Percentiles rank a stretch among this genome's conserved stretches.
Conservation (phyloP, 2,888 invertebrate species). For the Tachystola acroxantha region DNA sequence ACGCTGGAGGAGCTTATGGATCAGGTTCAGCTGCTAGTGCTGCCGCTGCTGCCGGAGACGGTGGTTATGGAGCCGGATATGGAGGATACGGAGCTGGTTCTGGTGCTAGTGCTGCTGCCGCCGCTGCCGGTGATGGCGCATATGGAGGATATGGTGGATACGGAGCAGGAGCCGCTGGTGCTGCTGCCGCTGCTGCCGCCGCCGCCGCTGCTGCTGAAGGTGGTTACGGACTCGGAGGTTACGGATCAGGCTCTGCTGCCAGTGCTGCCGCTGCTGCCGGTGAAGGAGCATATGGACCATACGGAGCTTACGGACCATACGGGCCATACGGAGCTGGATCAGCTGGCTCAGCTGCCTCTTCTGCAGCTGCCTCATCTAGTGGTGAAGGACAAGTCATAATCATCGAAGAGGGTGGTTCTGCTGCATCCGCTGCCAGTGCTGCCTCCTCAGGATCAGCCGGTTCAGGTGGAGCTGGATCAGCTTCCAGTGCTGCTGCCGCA, state of each 20-base stretch:
- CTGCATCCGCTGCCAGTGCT: constrained; percentile 8
- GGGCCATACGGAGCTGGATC: constrained; percentile 5
- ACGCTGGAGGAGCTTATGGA: constrained; percentile 2
- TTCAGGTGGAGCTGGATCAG: constrained; percentile 1
- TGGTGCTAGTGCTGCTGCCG: constrained; percentile 8
- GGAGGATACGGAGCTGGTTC: constrained; percentile 8
- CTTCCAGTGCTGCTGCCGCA: constrained; percentile 1
- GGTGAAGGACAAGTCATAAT: constrained; percentile 10
- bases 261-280: background rate
- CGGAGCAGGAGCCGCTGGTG: background rate
- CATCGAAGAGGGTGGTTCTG: constrained; percentile 11
- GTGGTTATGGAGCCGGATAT: background rate
- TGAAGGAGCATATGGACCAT: background rate
- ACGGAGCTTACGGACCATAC: constrained; percentile 2
- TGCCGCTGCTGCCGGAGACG: background rate
- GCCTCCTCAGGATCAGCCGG: constrained; percentile 5
- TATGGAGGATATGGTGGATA: constrained; percentile 2
- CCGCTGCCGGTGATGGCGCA: constrained; percentile 10
- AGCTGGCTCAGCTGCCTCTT: constrained; percentile 8
- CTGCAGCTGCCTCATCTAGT: constrained; percentile 12
- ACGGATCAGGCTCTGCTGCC: constrained; percentile 1
- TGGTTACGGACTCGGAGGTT: background rate
- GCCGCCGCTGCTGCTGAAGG: background rate
- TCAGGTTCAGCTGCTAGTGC: background rate
- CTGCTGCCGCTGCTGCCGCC: constrained; percentile 1